phyloP scores from a whole-genome alignment of 2,113 vertebrate species.

The Sylvilagus bachmani region DNA sequence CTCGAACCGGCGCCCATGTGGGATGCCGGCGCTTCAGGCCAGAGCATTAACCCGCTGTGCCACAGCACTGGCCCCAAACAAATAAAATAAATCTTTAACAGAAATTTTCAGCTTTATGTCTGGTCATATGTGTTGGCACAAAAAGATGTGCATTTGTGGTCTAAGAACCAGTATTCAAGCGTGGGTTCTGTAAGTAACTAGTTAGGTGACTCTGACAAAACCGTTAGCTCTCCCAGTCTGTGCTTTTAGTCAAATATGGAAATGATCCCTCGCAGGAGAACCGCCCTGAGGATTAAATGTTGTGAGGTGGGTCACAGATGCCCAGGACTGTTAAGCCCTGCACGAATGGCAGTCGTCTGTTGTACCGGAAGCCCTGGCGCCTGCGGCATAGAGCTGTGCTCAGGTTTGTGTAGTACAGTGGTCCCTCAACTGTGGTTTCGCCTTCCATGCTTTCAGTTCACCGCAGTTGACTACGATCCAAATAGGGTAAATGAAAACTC shows the following conservation, averaged over 20 bases:
- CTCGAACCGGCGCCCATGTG: no score
- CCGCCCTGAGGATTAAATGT: neutral
- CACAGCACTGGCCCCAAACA: no score
- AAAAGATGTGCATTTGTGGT: conserved; percentile 15
- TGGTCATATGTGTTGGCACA: neutral
- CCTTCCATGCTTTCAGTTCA: no score
- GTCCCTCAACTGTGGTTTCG: neutral
- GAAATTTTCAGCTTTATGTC: neutral
- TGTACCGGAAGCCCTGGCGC: neutral
- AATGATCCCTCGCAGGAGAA: conserved; percentile 3
- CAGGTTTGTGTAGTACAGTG: neutral
- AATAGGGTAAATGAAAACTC: no score
- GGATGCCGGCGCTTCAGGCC: no score
- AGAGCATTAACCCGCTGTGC: no score
- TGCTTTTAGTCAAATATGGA: conserved; percentile 16
- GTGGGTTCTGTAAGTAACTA: neutral
- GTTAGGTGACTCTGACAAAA: conserved; percentile 11
- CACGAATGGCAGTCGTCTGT: conserved; percentile 4
- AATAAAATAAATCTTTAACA: no score
- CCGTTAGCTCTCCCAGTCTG: neutral
- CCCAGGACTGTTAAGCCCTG: neutral
- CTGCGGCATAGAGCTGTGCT: neutral
- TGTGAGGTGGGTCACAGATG: neutral
- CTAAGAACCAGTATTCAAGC: neutral
- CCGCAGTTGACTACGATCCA: no score